phyloP scores from a whole-genome alignment of 2,797 vertebrate species.

The Liparis tanakae region DNA sequence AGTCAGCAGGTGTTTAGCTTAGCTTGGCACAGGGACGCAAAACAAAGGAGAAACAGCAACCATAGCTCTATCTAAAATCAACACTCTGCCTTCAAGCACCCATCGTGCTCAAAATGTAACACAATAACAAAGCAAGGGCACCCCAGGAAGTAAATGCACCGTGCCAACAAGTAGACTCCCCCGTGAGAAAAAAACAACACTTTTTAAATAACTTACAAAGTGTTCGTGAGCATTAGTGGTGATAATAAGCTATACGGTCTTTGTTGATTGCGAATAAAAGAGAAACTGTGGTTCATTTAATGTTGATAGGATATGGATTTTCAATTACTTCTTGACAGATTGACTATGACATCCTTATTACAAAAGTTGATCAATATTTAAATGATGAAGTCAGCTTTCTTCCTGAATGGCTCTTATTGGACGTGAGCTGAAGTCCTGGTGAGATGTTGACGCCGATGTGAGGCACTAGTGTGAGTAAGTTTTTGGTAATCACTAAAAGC shows the following conservation, averaged over 20 bases:
- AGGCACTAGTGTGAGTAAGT: neutral
- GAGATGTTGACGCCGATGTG: conserved; percentile 29
- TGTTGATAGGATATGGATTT: conserved; percentile 73
- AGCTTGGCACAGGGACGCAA: neutral
- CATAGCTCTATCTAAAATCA: too few relatives aligned
- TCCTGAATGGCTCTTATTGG: conserved; percentile 31
- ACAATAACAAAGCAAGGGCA: neutral
- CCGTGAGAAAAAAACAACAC: neutral
- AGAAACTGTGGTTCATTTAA: conserved; percentile 58
- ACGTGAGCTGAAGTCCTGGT: conserved; percentile 19
- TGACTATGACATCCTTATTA: conserved; percentile 75
- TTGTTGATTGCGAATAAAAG: conserved; percentile 36
- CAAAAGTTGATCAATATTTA: conserved; percentile 70
- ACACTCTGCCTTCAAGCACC: neutral
- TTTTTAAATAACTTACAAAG: too few relatives aligned
- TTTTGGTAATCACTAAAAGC: conserved; percentile 12
- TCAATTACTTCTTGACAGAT: conserved; percentile 71
- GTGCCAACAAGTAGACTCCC: neutral
- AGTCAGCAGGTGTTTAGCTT: neutral
- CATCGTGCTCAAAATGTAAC: neutral
- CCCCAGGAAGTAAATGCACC: neutral
- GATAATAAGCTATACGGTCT: neutral
- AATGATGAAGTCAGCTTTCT: conserved; percentile 69
- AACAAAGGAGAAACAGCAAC: neutral
- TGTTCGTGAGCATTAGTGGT: too few relatives aligned